Conservation (phyloP, 2,888 invertebrate species). For the Mythimna pallens region DNA sequence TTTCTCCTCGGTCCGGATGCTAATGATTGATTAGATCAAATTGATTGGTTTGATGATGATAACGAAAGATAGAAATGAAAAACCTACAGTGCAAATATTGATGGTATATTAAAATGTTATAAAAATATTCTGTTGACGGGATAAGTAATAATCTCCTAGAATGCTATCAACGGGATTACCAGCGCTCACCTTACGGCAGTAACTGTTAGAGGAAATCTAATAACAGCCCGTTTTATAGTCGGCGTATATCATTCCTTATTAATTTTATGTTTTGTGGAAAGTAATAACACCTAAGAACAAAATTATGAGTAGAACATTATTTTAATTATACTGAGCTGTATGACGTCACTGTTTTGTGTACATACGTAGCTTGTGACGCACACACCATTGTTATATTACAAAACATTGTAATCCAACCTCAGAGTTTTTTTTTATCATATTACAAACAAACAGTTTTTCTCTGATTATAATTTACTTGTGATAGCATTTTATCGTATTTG, state of each 20-base stretch:
- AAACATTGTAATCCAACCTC: neutral
- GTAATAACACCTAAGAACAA: conserved; percentile 50
- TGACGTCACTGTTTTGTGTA: conserved; percentile 22
- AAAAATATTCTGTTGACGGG: conserved; percentile 15
- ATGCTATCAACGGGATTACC: conserved; percentile 46
- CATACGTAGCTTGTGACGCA: conserved; percentile 26
- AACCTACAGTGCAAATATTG: neutral
- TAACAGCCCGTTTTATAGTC: conserved; percentile 60
- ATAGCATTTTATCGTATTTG: conserved; percentile 13
- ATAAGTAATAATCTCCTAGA: conserved; percentile 36
- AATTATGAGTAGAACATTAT: conserved; percentile 48
- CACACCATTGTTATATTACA: conserved; percentile 6
- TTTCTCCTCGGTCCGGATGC: too few relatives aligned
- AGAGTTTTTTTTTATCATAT: conserved; percentile 10
- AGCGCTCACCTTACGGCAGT: conserved; percentile 48
- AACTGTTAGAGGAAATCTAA: conserved; percentile 59
- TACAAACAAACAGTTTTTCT: neutral
- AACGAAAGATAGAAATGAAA: neutral
- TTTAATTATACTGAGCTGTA: conserved; percentile 29
- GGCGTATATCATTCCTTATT: conserved; percentile 64
- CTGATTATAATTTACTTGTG: conserved; percentile 4
- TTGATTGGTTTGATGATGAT: too few relatives aligned
- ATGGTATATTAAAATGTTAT: conserved; percentile 4
- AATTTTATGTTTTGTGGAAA: conserved; percentile 58
- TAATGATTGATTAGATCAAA: neutral